Evolutionary conservation across 2,888 invertebrate species (phyloP).

Genomic region (Ryuthela nishihirai): DNA sequence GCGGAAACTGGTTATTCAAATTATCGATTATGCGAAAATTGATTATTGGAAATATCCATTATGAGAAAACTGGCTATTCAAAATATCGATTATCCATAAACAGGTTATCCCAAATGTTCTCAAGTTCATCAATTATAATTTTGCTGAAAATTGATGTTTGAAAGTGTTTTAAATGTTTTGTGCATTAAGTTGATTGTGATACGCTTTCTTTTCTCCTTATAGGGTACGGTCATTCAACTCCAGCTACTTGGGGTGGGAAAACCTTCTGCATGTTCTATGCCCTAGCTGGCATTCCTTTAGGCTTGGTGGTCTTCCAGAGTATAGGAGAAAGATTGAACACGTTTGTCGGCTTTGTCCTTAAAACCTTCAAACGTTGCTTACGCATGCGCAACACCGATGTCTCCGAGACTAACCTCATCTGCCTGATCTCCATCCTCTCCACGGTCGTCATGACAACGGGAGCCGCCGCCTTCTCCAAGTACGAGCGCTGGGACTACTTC

Average conservation of each 20-base stretch:
- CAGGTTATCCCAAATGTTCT: too few relatives aligned
- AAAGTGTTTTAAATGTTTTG: too few relatives aligned
- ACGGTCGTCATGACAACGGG: constrained; percentile 91
- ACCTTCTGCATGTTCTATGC: constrained; percentile 98
- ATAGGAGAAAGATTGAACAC: constrained; percentile 98
- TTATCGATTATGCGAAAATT: too few relatives aligned
- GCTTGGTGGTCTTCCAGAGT: constrained; percentile 98
- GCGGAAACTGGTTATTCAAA: too few relatives aligned
- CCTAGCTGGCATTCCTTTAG: constrained; percentile 92
- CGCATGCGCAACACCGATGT: constrained; percentile 76
- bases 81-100: too few relatives aligned
- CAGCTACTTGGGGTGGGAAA: constrained; percentile 90
- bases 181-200: too few relatives aligned
- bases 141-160: too few relatives aligned
- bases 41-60: too few relatives aligned
- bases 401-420: constrained; percentile 95
- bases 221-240: constrained; percentile 98
- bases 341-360: constrained; percentile 90
- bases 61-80: too few relatives aligned
- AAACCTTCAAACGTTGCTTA: constrained; percentile 78
- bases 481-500: constrained; percentile 96
- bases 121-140: too few relatives aligned
- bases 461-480: constrained; percentile 88
- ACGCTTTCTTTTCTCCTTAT: constrained; percentile 41
- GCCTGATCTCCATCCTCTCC: constrained; percentile 85